Evolutionary conservation across 2,113 vertebrate species (phyloP), one percentile per base, ranked within the genome.

Genomic region (Ornithorhynchus anatinus): DNA sequence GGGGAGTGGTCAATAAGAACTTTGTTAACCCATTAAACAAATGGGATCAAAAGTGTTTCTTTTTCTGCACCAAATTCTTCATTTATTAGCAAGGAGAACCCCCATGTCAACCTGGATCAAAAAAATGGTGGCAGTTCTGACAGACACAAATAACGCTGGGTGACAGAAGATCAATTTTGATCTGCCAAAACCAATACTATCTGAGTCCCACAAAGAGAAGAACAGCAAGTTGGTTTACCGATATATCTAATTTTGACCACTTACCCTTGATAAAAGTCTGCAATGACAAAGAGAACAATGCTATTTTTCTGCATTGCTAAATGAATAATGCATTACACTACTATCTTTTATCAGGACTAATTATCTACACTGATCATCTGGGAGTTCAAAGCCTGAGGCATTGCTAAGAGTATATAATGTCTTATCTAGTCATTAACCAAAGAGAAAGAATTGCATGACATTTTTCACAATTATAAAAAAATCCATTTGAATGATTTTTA

Each of bases 211-310:
- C 43, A 75, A 19, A 52, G 0, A 25, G 27, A 45, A 2, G 0
- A n/a, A 80, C 77, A 70, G 16, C 33, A 0, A 0, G 59, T 43
- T 45, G 29, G 5, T 68, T 60, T 25, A 72, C n/a, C 20, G 67
- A 29, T 19, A 29, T 12, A 59, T n/a, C n/a, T n/a, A n/a, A n/a
- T 1, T 16, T 19, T 62, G 69, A 39, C 6, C 23, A n/a, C n/a
- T n/a, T n/a, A n/a, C n/a, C n/a, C n/a, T n/a, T n/a, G n/a, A 79
- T 53, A 66, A 67, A 69, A 51, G 2, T 54, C 33, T 69, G 17
- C 37, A 37, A 31, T 48, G 52, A 74, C 52, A 53, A n/a, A 6
- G 70, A 59, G 67, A 45, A 27, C 15, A 66, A 12, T 39, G 48
- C 2, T 64, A 38, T 44, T 13, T 64, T 69, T 51, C 0, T 0